These are phyloP conservation scores for Epirrita christyi DNA, from an alignment of 2,888 invertebrate genomes.

Conservation along the genomic window DNA sequence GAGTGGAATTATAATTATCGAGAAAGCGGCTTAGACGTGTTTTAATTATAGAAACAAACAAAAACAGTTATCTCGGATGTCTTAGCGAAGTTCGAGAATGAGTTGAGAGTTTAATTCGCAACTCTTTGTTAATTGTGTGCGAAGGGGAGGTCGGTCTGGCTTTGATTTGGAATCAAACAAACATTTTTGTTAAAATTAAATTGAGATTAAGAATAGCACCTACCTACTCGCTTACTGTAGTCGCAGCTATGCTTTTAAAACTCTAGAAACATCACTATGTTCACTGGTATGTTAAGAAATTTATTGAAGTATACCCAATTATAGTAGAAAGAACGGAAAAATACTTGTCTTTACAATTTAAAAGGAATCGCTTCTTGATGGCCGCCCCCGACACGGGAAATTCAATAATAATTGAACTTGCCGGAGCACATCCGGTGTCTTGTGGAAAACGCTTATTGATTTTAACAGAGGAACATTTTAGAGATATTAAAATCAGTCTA, in stretches of 20 bases:
- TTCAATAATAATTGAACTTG: conserved; percentile 79
- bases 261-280: too few relatives aligned
- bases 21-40: conserved; percentile 68
- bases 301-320: neutral
- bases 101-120: conserved; percentile 59
- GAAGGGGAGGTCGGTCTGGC: conserved; percentile 37
- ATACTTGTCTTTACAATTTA: conserved; percentile 30
- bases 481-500: neutral
- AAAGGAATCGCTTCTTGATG: conserved; percentile 46
- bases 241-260: too few relatives aligned
- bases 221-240: too few relatives aligned
- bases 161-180: conserved; percentile 34
- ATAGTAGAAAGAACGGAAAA: neutral
- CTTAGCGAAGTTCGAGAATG: conserved; percentile 62
- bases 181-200: conserved; percentile 3
- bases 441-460: conserved; percentile 73
- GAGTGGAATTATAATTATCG: conserved; percentile 73
- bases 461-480: conserved; percentile 30
- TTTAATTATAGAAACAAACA: conserved; percentile 81
- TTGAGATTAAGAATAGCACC: too few relatives aligned
- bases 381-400: conserved; percentile 63
- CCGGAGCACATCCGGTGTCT: conserved; percentile 75
- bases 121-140: conserved; percentile 57
- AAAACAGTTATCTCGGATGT: conserved; percentile 69
- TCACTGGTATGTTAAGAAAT: too few relatives aligned